A percentile compares a stretch with the other conserved stretches of the same genome.
Conservation (phyloP, 2,888 invertebrate genomes). For the Mantis religiosa region DNA sequence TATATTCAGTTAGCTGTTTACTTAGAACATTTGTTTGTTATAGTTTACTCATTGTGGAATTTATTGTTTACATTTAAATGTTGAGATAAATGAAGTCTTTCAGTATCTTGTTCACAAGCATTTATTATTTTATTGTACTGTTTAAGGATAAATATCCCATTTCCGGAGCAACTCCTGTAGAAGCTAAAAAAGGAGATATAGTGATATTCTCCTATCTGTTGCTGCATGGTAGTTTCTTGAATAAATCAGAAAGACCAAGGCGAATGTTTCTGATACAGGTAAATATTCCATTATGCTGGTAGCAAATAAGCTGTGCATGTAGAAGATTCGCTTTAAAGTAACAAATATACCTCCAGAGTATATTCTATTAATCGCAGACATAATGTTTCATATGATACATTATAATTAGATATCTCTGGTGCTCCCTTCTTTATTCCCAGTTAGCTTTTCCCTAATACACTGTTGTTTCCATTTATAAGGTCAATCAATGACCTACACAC, state of each 20-base stretch:
- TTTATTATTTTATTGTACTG: conserved; percentile 19
- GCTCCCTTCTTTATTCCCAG: too few species aligned
- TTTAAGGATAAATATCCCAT: conserved; percentile 48
- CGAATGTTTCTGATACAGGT: conserved; percentile 52
- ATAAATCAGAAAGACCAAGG: conserved; percentile 46
- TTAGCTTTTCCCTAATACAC: too few species aligned
- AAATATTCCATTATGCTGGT: neutral
- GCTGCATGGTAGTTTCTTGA: conserved; percentile 55
- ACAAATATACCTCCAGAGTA: too few species aligned
- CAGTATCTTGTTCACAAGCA: neutral
- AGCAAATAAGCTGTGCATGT: neutral
- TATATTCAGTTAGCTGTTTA: too few species aligned
- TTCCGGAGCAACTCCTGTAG: conserved; percentile 49
- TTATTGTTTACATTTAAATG: neutral
- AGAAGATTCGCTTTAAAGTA: too few species aligned
- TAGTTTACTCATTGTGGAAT: neutral
- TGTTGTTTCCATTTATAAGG: too few species aligned
- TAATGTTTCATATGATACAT: too few species aligned
- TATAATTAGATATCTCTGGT: too few species aligned
- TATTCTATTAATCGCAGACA: too few species aligned
- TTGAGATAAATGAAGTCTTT: neutral
- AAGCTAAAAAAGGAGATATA: conserved; percentile 53
- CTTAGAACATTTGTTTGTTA: neutral
- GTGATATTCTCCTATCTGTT: conserved; percentile 56
- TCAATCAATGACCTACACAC: too few species aligned